Base-by-base conservation (phyloP, 2,113 vertebrate species). In the Rhinichthys klamathensis region DNA sequence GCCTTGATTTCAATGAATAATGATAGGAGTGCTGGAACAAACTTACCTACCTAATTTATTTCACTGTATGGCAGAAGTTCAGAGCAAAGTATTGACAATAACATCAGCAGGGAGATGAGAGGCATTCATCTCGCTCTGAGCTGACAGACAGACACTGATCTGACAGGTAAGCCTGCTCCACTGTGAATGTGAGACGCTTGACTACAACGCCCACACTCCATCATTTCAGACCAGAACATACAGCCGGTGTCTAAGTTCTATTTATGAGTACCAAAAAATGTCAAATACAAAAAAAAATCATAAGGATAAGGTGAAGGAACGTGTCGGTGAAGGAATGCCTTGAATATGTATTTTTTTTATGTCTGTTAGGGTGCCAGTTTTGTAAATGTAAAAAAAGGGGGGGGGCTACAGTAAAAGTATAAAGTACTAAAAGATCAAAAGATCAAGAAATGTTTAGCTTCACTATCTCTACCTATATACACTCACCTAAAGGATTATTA, bases 131-230 rank as follows among this genome's bases (percentile, higher is more conserved):
- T 58, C 25, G 2, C 49, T 56, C 32, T 32, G 35, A 76, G 30
- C 44, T 79, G 75, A 78, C 79, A 72, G 63, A 56, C 38, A 61
- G 23, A 18, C 75, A 65, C 79, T 58, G 46, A 86, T 82, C 81
- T 84, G 86, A 80, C 74, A 79, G 51, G n/a, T 60, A 16, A 69
- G 10, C 72, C 2, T 56, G 27, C 15, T 67, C 44, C 16, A 58
- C 21, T 49, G 49, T 51, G 35, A 27, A 27, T 41, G 18, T 44
- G 63, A 72, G 49, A 51, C 7, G 15, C 25, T 16, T 4, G 74
- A 78, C 16, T 49, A 69, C 23, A 77, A n/a, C 65, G 11, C 27
- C 63, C 49, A 72, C 21, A 61, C 51, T 30, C 58, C 38, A 80
- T 80, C 38, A 65, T 46, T 65, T 30, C 60, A 61, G 4, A 49